Conservation (phyloP, 2,113 vertebrate genomes). For the Thermophis baileyi region DNA sequence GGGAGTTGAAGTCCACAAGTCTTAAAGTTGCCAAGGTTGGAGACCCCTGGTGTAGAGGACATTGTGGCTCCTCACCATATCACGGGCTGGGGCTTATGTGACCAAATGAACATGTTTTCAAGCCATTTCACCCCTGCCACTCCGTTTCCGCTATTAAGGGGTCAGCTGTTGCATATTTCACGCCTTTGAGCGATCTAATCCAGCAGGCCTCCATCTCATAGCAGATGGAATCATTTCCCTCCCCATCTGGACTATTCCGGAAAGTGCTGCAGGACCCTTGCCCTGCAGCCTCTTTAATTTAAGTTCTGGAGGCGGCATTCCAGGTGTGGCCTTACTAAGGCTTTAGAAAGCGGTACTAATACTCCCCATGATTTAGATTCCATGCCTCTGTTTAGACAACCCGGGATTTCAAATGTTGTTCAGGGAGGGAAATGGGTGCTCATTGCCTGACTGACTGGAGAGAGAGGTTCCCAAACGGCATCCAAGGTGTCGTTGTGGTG, state of each 20-base stretch:
- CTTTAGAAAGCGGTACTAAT: no score
- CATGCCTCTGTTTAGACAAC: no score
- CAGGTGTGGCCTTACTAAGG: no score
- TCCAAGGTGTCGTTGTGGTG: no score
- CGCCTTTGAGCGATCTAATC: neutral
- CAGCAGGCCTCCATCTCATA: neutral
- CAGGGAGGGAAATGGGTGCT: no score
- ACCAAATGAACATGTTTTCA: neutral
- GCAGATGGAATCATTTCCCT: neutral
- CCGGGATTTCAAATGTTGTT: no score
- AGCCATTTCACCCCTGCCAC: neutral
- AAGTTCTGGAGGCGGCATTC: no score
- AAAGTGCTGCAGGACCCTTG: neutral
- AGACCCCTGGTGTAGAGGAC: neutral
- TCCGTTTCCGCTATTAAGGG: neutral
- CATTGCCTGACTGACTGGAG: neutral
- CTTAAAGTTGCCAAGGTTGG: no score
- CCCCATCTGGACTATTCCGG: neutral
- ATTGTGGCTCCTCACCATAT: accelerated
- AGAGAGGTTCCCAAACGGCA: no score
- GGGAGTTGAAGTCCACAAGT: neutral
- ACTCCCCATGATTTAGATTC: no score
- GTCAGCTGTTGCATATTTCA: neutral
- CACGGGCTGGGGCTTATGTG: neutral
- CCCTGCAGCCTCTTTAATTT: no score